Evolutionary conservation across 2,113 vertebrate species (phyloP), one percentile per base, ranked within the genome.

Genomic region (Eptesicus fuscus): DNA sequence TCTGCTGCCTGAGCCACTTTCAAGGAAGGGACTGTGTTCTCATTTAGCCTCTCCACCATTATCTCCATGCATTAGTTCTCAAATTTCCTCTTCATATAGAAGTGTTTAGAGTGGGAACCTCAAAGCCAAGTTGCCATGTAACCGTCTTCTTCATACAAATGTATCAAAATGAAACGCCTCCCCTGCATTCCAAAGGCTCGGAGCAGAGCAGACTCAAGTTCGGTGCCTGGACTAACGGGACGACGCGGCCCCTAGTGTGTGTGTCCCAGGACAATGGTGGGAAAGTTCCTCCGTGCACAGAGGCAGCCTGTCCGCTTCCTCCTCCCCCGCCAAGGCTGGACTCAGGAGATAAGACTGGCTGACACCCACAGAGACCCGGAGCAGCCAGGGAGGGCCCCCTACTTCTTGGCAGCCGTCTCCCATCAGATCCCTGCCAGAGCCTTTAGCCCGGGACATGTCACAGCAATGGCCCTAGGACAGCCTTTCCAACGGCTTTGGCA

Each of bases 21-120:
- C 56, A 65, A 93, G 63, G 83, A 83, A 92, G 85, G 42, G 92
- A 51, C 28, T 7, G n/a, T 63, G 22, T 65, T 94, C 35, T 93
- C 28, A n/a, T 51, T 90, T 67, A 71, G 2, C 40, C 59, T 90
- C 18, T 25, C n/a, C 88, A 83, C 56, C 76, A 78, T 82, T 35
- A 73, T 61, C 69, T 80, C 71, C 47, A 51, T 78, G 49, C 69
- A 78, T 91, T 56, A 92, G 69, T 51, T 51, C 91, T 91, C 63
- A 51, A 25, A 78, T 92, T 70, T 67, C 56, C 65, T 9, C 63
- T 77, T 84, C n/a, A 17, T 30, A 42, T 16, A 40, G 25, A 67
- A 77, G 53, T 13, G 25, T 80, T 32, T 61, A 42, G 69, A 74
- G 49, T 1, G 22, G 74, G 40, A 83, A 95, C 74, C 88, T 83